These are phyloP conservation scores for Remorina albescens DNA, from an alignment of 2,797 vertebrate genomes.

Conservation along the genomic window DNA sequence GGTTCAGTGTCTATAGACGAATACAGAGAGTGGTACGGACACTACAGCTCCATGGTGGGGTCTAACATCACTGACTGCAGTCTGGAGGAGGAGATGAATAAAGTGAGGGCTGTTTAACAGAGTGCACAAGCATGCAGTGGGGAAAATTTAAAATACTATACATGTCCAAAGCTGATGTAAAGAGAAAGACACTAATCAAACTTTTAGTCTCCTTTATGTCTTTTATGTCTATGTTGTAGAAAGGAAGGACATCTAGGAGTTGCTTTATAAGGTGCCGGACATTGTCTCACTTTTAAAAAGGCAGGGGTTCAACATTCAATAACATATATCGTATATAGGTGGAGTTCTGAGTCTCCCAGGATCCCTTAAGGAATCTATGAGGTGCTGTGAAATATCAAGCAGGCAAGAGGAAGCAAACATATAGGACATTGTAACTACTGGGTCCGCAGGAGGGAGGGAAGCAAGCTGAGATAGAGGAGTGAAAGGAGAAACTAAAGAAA, in stretches of 20 bases:
- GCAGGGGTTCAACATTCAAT: slow-evolving; percentile 18
- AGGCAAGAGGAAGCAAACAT: slow-evolving; percentile 45
- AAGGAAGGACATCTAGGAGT: not conserved
- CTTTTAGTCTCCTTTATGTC: not conserved
- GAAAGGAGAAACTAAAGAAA: slow-evolving; percentile 65
- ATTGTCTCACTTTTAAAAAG: not conserved
- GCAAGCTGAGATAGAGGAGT: slow-evolving; percentile 53
- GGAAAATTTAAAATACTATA: not conserved
- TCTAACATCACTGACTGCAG: slow-evolving; percentile 82
- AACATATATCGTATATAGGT: slow-evolving; percentile 34
- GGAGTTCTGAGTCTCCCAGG: slow-evolving; percentile 47
- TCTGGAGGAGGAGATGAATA: slow-evolving; percentile 86
- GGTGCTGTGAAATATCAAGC: slow-evolving; percentile 42
- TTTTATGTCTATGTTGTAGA: too few relatives aligned
- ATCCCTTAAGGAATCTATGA: slow-evolving; percentile 41
- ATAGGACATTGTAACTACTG: slow-evolving; percentile 13
- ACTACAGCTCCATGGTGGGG: slow-evolving; percentile 66
- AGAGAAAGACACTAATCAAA: not conserved
- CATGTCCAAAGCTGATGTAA: not conserved
- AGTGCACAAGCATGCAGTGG: too few relatives aligned
- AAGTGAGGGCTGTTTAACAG: slow-evolving; percentile 60
- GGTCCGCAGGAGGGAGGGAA: slow-evolving; percentile 22
- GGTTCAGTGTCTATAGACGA: slow-evolving; percentile 78
- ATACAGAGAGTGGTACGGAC: slow-evolving; percentile 84
- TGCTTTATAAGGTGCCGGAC: not conserved